Conservation (phyloP, 1,140 invertebrate genomes). For the Sycophaga agraensis region DNA sequence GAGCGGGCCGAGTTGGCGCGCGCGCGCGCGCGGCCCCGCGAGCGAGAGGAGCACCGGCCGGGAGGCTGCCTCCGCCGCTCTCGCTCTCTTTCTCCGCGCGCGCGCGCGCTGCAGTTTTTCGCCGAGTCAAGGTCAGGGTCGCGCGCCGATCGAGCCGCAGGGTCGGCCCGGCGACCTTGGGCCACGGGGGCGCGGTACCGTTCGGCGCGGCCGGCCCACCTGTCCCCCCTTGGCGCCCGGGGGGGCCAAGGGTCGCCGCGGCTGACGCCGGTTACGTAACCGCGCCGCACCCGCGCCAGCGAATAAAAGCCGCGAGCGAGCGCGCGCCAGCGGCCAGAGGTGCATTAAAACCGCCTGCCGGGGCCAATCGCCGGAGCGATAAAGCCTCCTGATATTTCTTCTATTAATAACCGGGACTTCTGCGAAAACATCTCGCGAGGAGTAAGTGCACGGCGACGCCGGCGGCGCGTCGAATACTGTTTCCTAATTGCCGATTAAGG, state of each 20-base stretch:
- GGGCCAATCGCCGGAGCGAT: no score
- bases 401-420: no score
- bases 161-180: conserved; percentile 17
- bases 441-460: background rate
- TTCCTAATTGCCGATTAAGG: no score
- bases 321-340: background rate
- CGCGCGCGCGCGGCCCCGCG: background rate
- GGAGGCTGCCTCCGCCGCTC: background rate
- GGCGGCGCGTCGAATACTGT: no score
- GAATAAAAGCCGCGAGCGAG: background rate
- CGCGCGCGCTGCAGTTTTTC: background rate
- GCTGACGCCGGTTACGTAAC: background rate
- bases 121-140: conserved; percentile 27
- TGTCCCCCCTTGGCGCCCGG: background rate
- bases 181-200: background rate
- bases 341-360: no score
- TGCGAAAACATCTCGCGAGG: background rate
- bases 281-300: background rate
- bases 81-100: background rate
- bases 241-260: no score
- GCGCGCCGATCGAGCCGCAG: background rate
- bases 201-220: background rate
- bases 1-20: no score
- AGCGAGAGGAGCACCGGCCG: no score
- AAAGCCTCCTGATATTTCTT: no score